phyloP scores from a whole-genome alignment of 2,797 vertebrate species.

The Argyrosomus regius region DNA sequence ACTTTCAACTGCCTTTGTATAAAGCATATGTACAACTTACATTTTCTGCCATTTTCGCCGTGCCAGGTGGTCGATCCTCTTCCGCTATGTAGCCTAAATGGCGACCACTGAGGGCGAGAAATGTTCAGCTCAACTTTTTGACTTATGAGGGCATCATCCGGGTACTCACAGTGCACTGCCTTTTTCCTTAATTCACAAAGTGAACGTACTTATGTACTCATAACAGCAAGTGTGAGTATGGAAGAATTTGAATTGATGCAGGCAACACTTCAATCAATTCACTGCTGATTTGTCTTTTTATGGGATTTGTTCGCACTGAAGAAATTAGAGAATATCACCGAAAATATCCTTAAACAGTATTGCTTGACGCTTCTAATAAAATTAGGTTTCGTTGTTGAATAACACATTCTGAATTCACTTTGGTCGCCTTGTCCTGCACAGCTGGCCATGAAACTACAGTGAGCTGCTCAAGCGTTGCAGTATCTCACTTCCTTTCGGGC shows the following conservation, averaged over 20 bases:
- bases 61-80: too few species aligned
- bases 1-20: too few species aligned
- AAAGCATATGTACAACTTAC: too few species aligned
- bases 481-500: constrained; percentile 28
- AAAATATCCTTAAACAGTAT: background rate
- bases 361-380: background rate
- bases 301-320: background rate
- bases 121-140: too few species aligned
- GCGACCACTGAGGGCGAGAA: too few species aligned
- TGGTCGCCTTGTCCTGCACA: background rate
- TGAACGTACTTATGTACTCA: too few species aligned
- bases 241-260: background rate
- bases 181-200: too few species aligned
- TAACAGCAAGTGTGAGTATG: too few species aligned
- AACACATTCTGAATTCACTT: background rate
- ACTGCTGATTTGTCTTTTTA: background rate
- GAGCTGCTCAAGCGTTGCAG: constrained; percentile 21
- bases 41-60: too few species aligned
- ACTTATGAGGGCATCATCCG: too few species aligned
- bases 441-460: constrained; percentile 11
- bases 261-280: background rate
- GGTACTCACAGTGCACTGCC: too few species aligned
- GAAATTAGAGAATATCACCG: background rate
- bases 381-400: background rate
- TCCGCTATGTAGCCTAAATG: too few species aligned